Evolutionary conservation across 2,888 invertebrate species (phyloP), one percentile per base, ranked within the genome.

Genomic region (Melieria picta): DNA sequence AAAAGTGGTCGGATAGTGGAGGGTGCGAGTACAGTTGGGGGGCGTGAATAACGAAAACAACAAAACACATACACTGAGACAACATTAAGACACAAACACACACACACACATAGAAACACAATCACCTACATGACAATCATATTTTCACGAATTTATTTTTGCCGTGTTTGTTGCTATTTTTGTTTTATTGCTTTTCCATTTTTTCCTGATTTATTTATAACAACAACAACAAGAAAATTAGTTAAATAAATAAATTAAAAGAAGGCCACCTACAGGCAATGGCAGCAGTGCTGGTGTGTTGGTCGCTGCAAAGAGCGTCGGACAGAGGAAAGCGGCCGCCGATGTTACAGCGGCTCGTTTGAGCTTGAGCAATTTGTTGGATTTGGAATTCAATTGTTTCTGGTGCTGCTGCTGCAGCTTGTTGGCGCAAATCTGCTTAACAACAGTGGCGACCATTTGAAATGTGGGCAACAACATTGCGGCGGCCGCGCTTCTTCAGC

Each of bases 391-490:
- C 42, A 43, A 16, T 70, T 65, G 68, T 10, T 72, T 63, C 30
- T 71, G 71, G n/a, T 71, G 62, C 4, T 63, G 56, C n/a, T 65
- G 48, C 0, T 77, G 76, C 30, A 74, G 76, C n/a, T 78, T 78
- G 47, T 72, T 52, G 9, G 79, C 79, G 71, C 81, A 83, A 56
- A 82, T 74, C 71, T 81, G 79, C 64, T 80, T 77, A 69, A 83
- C 74, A 67, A 81, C 75, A 69, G 77, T 79, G 48, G 80, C 79
- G 64, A 83, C 69, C 70, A 78, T 73, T 71, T 79, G 80, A 78
- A 83, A 78, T 69, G 83, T 81, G 75, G 81, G 83, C 79, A 83
- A 73, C 83, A 83, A 30, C 30, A 30, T 30, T 30, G 30, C 30
- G 30, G 30, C 30, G 30, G 30, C 30, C 30, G 30, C 30, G 30